These are phyloP conservation scores for Drosophila mojavensis DNA, from an alignment of 1,140 invertebrate genomes.

Conservation along the genomic window DNA sequence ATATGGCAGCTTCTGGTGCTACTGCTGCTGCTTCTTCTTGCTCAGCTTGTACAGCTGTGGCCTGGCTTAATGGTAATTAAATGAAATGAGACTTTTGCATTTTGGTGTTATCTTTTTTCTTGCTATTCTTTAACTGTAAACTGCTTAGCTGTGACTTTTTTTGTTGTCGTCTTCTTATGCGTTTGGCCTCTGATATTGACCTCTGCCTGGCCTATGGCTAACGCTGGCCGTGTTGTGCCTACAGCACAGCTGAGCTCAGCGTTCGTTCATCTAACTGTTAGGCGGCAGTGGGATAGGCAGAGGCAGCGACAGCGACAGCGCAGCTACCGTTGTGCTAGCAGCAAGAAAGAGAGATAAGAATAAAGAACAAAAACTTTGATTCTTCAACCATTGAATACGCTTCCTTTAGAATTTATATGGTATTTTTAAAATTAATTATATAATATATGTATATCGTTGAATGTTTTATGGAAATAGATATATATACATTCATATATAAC, in stretches of 20 bases:
- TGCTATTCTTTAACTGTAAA: constrained; percentile 61
- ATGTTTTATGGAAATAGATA: too few species aligned
- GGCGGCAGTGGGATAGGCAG: neutral
- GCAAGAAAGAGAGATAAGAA: neutral
- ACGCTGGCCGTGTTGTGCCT: constrained; percentile 43
- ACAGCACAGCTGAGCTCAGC: constrained; percentile 10
- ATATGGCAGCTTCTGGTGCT: constrained; percentile 32
- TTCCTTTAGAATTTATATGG: neutral
- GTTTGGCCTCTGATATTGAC: constrained; percentile 69
- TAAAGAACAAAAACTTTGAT: neutral
- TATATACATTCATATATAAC: too few species aligned
- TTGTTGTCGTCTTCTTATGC: constrained; percentile 20
- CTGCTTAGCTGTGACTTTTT: constrained; percentile 54
- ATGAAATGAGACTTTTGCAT: constrained; percentile 41
- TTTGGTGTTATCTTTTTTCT: constrained; percentile 44
- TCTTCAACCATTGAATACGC: neutral
- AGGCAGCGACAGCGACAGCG: neutral
- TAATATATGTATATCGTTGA: too few species aligned
- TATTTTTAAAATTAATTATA: too few species aligned
- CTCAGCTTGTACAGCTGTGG: constrained; percentile 16
- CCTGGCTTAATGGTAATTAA: constrained; percentile 72
- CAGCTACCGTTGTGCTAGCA: constrained; percentile 32
- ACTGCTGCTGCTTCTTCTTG: constrained; percentile 1
- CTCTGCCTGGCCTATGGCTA: constrained; percentile 63
- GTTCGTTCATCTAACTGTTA: constrained; percentile 48